These are phyloP conservation scores for Luscinia luscinia DNA, from an alignment of 2,797 vertebrate species.

Conservation along the genomic window DNA sequence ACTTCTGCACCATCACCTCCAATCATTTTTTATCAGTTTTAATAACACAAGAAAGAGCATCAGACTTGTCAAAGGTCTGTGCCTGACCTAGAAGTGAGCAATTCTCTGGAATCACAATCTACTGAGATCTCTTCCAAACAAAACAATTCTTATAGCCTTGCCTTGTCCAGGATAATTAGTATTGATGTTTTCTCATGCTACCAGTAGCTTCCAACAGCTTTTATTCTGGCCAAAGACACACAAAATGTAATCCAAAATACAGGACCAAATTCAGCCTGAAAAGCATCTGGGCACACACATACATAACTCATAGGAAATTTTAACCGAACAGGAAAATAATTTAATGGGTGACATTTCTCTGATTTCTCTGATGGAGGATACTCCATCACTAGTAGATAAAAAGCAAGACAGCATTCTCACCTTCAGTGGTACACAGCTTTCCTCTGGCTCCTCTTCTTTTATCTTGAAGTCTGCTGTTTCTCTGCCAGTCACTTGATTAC, in stretches of 20 bases:
- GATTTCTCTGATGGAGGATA: neutral
- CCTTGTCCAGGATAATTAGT: neutral
- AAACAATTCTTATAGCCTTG: neutral
- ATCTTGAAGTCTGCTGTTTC: neutral
- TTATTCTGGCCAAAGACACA: neutral
- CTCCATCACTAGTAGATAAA: neutral
- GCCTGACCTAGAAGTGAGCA: neutral
- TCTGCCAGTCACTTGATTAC: neutral
- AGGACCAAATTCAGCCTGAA: neutral
- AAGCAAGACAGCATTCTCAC: slow-evolving; percentile 47
- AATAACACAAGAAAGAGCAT: neutral
- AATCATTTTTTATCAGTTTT: neutral
- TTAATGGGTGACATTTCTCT: neutral
- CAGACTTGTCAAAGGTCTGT: neutral
- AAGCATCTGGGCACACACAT: rapidly evolving
- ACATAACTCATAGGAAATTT: neutral
- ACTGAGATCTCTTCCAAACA: neutral
- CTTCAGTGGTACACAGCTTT: neutral
- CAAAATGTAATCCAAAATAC: neutral
- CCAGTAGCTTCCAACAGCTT: neutral
- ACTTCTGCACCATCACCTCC: neutral
- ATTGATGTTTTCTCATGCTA: neutral
- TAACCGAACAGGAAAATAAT: neutral
- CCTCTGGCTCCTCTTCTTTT: slow-evolving; percentile 8
- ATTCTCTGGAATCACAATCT: neutral